Percentiles rank a stretch among this genome's conserved stretches.
phyloP scores from a whole-genome alignment of 2,113 vertebrate genomes.

The Hucho hucho region DNA sequence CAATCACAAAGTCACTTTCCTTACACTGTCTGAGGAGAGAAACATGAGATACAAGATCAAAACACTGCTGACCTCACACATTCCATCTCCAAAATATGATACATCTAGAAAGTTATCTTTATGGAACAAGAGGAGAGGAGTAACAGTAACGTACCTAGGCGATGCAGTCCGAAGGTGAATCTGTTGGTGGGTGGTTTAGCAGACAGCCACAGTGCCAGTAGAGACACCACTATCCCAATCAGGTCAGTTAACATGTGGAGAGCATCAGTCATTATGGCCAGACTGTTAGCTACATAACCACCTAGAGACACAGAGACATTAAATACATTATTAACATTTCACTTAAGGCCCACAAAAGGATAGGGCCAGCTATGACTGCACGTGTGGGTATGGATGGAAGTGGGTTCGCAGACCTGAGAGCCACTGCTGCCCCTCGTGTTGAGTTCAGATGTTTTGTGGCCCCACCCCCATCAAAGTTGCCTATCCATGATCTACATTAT shows the following conservation, averaged over 20 bases:
- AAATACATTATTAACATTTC: not conserved
- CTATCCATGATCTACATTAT: too few species aligned
- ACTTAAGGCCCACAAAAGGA: too few species aligned
- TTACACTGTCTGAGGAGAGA: not conserved
- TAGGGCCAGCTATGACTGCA: too few species aligned
- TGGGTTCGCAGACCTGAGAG: too few species aligned
- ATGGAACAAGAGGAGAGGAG: not conserved
- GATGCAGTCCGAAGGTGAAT: slow-evolving; percentile 95
- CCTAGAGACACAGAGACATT: slow-evolving; percentile 63
- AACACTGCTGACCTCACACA: slow-evolving; percentile 19
- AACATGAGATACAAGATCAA: not conserved
- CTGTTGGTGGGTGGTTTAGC: slow-evolving; percentile 88
- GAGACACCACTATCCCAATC: slow-evolving; percentile 89
- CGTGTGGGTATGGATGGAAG: too few species aligned
- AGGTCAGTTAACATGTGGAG: slow-evolving; percentile 95
- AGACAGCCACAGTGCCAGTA: slow-evolving; percentile 93
- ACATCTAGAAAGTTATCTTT: too few species aligned
- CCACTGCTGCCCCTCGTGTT: too few species aligned
- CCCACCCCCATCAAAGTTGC: too few species aligned
- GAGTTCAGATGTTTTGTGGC: too few species aligned
- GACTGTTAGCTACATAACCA: slow-evolving; percentile 93
- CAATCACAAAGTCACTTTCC: not conserved
- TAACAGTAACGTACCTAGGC: slow-evolving; percentile 81
- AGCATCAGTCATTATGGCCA: slow-evolving; percentile 97
- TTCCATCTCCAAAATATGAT: not conserved